Percentiles rank a stretch among this genome's conserved stretches.
Evolutionary conservation across 1,140 invertebrate genomes (phyloP).

Genomic region (Callitettix versicolor): DNA sequence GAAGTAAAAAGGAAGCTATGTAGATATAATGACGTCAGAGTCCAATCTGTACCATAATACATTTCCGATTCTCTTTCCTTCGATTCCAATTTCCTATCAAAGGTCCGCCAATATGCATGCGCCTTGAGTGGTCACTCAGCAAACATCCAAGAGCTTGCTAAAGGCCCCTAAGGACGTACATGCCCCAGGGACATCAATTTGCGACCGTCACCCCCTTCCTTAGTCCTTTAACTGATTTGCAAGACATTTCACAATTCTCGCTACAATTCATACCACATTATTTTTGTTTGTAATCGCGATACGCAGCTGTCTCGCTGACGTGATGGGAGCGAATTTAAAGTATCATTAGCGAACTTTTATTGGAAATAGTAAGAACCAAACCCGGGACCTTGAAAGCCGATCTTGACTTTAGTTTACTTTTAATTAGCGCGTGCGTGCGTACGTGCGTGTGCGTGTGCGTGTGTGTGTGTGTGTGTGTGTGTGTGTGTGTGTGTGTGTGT

Average conservation of each 20-base stretch:
- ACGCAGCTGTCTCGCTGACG: too few relatives aligned
- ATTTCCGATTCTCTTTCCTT: conserved; percentile 11
- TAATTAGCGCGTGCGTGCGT: not conserved
- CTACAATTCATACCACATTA: too few relatives aligned
- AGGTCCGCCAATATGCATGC: not conserved
- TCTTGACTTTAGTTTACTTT: not conserved
- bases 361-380: too few relatives aligned
- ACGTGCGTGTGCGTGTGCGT: too few relatives aligned
- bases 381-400: too few relatives aligned
- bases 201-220: not conserved
- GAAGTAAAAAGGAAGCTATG: too few relatives aligned
- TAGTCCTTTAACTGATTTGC: not conserved
- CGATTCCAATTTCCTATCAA: conserved; percentile 5
- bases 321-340: too few relatives aligned
- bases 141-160: conserved; percentile 4
- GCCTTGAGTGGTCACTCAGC: conserved; percentile 6
- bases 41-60: not conserved
- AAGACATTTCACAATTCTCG: not conserved
- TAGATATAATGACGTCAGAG: too few relatives aligned
- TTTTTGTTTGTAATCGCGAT: too few relatives aligned
- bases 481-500: too few relatives aligned
- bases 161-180: not conserved
- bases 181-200: not conserved
- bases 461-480: too few relatives aligned
- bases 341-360: too few relatives aligned